phyloP scores from a whole-genome alignment of 2,888 invertebrate genomes.

The Tryphoninae sp. region DNA sequence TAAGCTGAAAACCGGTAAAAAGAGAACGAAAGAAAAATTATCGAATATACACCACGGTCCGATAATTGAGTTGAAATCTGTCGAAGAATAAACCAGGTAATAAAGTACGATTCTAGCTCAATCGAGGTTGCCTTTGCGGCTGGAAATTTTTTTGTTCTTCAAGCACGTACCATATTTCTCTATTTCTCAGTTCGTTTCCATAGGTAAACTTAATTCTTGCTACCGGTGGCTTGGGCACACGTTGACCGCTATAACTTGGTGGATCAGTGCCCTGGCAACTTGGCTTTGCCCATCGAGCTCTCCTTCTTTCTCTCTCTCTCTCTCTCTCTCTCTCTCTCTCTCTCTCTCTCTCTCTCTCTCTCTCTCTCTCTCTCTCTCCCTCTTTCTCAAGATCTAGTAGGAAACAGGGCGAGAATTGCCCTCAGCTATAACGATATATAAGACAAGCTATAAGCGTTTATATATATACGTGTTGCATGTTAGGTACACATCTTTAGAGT shows the following conservation, averaged over 20 bases:
- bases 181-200: slow-evolving; percentile 36
- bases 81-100: slow-evolving; percentile 54
- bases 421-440: slow-evolving; percentile 57
- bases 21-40: slow-evolving; percentile 29
- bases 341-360: background rate
- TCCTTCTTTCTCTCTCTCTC: background rate
- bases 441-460: slow-evolving; percentile 14
- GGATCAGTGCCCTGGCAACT: slow-evolving; percentile 57
- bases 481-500: slow-evolving; percentile 56
- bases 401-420: slow-evolving; percentile 60
- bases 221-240: slow-evolving; percentile 44
- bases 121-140: slow-evolving; percentile 30
- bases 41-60: slow-evolving; percentile 8
- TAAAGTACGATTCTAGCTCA: slow-evolving; percentile 55
- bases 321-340: background rate
- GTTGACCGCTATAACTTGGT: slow-evolving; percentile 59
- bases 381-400: slow-evolving; percentile 45
- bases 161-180: slow-evolving; percentile 27
- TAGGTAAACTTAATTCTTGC: slow-evolving; percentile 53
- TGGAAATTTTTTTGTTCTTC: background rate
- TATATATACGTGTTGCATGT: slow-evolving; percentile 1
- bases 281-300: slow-evolving; percentile 1
- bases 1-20: background rate
- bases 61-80: slow-evolving; percentile 41
- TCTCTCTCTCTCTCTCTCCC: background rate